These are phyloP conservation scores for Brachionus angularis DNA, from an alignment of 1,140 invertebrate species.

Conservation along the genomic window DNA sequence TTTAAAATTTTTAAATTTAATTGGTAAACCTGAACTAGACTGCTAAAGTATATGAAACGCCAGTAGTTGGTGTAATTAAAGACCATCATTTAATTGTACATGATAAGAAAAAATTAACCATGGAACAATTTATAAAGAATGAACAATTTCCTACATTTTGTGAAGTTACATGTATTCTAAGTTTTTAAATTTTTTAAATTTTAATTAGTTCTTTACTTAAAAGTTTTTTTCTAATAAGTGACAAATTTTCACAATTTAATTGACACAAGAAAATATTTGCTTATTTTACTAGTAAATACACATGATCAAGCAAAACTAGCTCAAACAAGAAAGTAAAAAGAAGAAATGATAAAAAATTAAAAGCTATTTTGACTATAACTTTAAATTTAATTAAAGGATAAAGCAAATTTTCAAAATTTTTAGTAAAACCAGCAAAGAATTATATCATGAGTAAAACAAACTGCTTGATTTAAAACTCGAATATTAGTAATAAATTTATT, in stretches of 20 bases:
- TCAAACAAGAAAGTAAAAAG: slow-evolving; percentile 22
- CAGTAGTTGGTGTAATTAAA: slow-evolving; percentile 38
- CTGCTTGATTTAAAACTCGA: neutral
- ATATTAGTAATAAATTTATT: neutral
- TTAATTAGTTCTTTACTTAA: neutral
- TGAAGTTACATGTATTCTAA: slow-evolving; percentile 23
- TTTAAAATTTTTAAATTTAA: neutral
- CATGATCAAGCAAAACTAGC: slow-evolving; percentile 16
- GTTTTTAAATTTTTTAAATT: neutral
- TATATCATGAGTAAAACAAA: neutral
- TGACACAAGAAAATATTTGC: slow-evolving; percentile 5
- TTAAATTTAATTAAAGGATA: neutral
- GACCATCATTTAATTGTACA: slow-evolving; percentile 1
- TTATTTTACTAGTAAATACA: slow-evolving; percentile 14
- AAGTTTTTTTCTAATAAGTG: neutral
- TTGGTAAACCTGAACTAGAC: neutral
- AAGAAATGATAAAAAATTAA: neutral
- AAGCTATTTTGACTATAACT: neutral
- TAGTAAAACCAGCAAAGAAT: slow-evolving; percentile 8
- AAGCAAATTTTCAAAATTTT: slow-evolving; percentile 26
- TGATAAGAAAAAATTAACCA: neutral
- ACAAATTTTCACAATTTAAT: slow-evolving; percentile 42
- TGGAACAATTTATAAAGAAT: slow-evolving; percentile 36
- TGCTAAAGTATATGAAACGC: slow-evolving; percentile 8
- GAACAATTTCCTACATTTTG: slow-evolving; percentile 32